phyloP scores from a whole-genome alignment of 2,797 vertebrate species.

The Esox lucius region DNA sequence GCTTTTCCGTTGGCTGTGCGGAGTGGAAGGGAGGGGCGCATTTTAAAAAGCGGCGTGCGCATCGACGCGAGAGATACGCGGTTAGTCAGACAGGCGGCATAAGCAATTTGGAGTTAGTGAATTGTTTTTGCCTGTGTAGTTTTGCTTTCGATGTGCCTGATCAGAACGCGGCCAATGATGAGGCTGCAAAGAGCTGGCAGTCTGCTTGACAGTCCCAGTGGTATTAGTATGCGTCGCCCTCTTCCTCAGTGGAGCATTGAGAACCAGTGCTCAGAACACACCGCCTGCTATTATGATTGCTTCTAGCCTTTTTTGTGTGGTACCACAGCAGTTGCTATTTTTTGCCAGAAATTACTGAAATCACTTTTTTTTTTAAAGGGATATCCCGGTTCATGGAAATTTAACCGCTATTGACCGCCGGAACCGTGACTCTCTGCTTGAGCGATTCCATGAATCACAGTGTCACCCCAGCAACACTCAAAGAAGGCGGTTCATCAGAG shows the following conservation, averaged over 20 bases:
- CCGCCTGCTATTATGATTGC: conserved; percentile 18
- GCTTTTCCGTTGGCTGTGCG: conserved; percentile 16
- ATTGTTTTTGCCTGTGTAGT: conserved; percentile 10
- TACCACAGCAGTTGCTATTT: conserved; percentile 7
- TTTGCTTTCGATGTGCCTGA: conserved; percentile 17
- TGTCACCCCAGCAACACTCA: not conserved
- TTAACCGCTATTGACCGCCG: not conserved
- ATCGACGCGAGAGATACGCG: not conserved
- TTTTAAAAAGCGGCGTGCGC: conserved; percentile 1
- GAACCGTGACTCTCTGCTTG: not conserved
- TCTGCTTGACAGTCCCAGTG: conserved; percentile 19
- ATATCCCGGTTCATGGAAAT: conserved; percentile 1
- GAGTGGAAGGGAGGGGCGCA: conserved; percentile 3
- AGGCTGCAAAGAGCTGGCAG: not conserved
- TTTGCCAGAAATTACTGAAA: conserved; percentile 16
- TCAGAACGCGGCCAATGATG: conserved; percentile 24
- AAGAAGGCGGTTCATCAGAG: not conserved
- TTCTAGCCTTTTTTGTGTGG: not conserved
- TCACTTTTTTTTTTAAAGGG: conserved; percentile 26
- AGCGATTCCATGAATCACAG: not conserved
- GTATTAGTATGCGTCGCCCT: conserved; percentile 23
- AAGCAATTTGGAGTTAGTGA: conserved; percentile 7
- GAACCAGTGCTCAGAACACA: conserved; percentile 24
- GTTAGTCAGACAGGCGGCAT: not conserved
- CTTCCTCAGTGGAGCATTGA: conserved; percentile 18